A percentile compares a stretch with the other conserved stretches of the same genome.
phyloP scores from a whole-genome alignment of 2,888 invertebrate genomes.

The Epiblema foenella region DNA sequence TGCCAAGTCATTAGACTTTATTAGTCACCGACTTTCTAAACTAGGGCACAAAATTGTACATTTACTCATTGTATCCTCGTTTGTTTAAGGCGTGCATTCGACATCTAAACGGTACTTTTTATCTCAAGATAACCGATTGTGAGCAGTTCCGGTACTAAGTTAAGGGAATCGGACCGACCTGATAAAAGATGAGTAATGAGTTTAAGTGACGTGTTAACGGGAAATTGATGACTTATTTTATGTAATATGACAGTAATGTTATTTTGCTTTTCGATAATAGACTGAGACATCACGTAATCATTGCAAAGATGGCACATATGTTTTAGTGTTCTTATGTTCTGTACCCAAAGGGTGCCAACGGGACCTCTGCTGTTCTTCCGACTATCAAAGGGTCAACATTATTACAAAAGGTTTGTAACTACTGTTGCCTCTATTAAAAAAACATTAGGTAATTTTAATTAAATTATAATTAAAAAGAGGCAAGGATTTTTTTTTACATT shows the following conservation, averaged over 20 bases:
- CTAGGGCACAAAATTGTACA: slow-evolving; percentile 32
- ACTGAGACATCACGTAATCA: too few species aligned
- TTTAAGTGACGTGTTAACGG: slow-evolving; percentile 33
- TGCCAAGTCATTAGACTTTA: neutral
- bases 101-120: slow-evolving; percentile 58
- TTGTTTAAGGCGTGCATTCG: slow-evolving; percentile 56
- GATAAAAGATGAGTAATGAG: slow-evolving; percentile 64
- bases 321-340: too few species aligned
- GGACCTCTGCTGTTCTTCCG: too few species aligned
- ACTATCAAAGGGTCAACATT: too few species aligned
- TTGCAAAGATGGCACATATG: too few species aligned
- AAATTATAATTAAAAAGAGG: too few species aligned
- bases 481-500: too few species aligned
- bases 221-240: slow-evolving; percentile 20
- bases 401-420: too few species aligned
- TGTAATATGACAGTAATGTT: neutral
- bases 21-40: slow-evolving; percentile 29
- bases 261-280: neutral
- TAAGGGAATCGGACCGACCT: slow-evolving; percentile 62
- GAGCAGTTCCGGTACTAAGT: slow-evolving; percentile 64
- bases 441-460: too few species aligned
- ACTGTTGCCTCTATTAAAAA: too few species aligned
- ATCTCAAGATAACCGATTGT: slow-evolving; percentile 58
- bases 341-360: too few species aligned
- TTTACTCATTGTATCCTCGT: slow-evolving; percentile 50